Percentiles rank a stretch among this genome's conserved stretches.
These are phyloP conservation scores for Strix aluco DNA, from an alignment of 2,113 vertebrate species.

Conservation along the genomic window DNA sequence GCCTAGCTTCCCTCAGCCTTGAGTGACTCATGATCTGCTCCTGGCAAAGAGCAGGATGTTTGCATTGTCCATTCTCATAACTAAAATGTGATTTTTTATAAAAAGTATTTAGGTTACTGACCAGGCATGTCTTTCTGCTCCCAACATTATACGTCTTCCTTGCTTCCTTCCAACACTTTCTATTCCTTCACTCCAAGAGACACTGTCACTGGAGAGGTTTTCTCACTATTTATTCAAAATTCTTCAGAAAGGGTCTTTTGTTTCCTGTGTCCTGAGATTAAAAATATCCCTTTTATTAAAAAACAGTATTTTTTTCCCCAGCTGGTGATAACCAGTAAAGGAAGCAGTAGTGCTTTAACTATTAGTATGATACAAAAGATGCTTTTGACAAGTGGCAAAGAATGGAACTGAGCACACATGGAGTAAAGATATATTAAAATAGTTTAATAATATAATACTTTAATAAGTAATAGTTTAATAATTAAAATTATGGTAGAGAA, in stretches of 20 bases:
- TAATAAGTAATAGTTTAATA: background rate
- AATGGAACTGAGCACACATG: background rate
- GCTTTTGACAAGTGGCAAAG: background rate
- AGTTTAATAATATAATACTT: background rate
- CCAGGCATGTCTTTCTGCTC: background rate
- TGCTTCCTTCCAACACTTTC: background rate
- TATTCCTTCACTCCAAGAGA: background rate
- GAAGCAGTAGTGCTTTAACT: background rate
- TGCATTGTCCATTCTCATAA: background rate
- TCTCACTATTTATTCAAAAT: background rate
- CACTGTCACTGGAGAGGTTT: background rate
- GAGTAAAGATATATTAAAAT: background rate
- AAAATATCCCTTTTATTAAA: background rate
- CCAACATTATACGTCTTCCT: background rate
- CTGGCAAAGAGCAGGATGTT: background rate
- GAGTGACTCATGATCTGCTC: accelerated
- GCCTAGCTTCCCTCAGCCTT: background rate
- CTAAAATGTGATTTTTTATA: background rate
- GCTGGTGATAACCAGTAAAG: background rate
- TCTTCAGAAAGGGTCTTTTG: background rate
- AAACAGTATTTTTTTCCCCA: background rate
- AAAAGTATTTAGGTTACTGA: background rate
- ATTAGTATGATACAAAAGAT: background rate
- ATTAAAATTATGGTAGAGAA: background rate
- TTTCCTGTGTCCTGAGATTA: background rate